Conservation (phyloP, 2,797 vertebrate genomes). For the Acanthornis magna region DNA sequence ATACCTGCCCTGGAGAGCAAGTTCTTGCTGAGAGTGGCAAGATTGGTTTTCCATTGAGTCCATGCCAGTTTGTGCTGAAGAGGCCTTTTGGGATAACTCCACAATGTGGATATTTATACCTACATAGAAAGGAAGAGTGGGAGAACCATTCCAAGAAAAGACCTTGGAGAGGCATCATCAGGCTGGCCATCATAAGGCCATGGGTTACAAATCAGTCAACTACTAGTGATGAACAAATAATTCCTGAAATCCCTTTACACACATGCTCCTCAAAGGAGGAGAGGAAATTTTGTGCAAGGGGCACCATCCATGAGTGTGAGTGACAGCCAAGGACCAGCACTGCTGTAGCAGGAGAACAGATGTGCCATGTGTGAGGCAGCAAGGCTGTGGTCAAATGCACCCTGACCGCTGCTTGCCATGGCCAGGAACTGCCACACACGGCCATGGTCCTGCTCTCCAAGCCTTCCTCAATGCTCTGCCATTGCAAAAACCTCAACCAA, state of each 20-base stretch:
- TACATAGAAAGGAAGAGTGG: not conserved
- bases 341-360: not conserved
- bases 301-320: not conserved
- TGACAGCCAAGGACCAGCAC: not conserved
- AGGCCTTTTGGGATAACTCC: not conserved
- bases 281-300: not conserved
- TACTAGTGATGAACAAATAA: not conserved
- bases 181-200: not conserved
- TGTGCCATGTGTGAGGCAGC: rapidly evolving
- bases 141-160: not conserved
- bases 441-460: not conserved
- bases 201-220: not conserved
- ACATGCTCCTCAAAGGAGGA: not conserved
- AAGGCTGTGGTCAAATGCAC: not conserved
- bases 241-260: not conserved
- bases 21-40: not conserved
- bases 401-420: rapidly evolving
- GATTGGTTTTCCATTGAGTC: not conserved
- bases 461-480: not conserved
- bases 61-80: not conserved
- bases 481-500: not conserved
- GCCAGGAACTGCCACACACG: not conserved
- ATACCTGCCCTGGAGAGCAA: not conserved
- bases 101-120: not conserved
- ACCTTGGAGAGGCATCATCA: not conserved